Evolutionary conservation across 64 coral and sea anemone genomes (phyloP), one percentile per base, ranked within the genome.

Genomic region (Catalaphyllia jardinei): DNA sequence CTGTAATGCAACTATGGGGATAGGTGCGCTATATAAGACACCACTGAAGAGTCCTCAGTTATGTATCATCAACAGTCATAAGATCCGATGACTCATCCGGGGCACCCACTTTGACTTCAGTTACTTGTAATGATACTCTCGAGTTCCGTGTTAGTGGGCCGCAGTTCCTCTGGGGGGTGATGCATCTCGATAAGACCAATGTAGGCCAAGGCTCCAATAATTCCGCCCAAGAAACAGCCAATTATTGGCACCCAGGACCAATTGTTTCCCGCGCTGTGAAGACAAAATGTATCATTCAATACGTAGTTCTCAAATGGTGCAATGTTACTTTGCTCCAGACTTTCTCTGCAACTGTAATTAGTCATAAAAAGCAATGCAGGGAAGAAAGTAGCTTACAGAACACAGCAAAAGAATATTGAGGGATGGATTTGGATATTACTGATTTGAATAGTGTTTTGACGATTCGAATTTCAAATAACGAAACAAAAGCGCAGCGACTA

Each of bases 201-300:
- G 65, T 94, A 94, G 17, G 90, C 25, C 18, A 94, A 31, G 9
- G 93, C 93, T 15, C 93, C 93, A 13, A 88, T 10, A 6, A 88
- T 82, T 57, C 88, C 93, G 1, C 93, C 93, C 27, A 91, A 8
- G 25, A 91, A 55, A 57, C 93, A 80, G 5, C 63, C 93, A 1
- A 94, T 27, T 31, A 94, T 62, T 63, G 93, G 93, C 4, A 94
- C 93, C 93, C 93, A 94, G 15, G 89, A 86, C 93, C 93, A 94
- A 29, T 94, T 87, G 60, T 94, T 72, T 71, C 80, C 20, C 51
- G 31, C 88, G 31, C 93, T 94, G 60, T 78, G 6, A 19, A n/a
- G 19, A 8, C 10, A 25, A 67, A 67, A 29, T 0, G 29, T n/a
- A 69, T 3, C 54, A 3, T 12, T 57, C 15, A 57, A 3, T 57